A percentile compares a stretch with the other conserved stretches of the same genome.
Evolutionary conservation across 2,113 vertebrate genomes (phyloP).

Genomic region (Nanorana parkeri): DNA sequence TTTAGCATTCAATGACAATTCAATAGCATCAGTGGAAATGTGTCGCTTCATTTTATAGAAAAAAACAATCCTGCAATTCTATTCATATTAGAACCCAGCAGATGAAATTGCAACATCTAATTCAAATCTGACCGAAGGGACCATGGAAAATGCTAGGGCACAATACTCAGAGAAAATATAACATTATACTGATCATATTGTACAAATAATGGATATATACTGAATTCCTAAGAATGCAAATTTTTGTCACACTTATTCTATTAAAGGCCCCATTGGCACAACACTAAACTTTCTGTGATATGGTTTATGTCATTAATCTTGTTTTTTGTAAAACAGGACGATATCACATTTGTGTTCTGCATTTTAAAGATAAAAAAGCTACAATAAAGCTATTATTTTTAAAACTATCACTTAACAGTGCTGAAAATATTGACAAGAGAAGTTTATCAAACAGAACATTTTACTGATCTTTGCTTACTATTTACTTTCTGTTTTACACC

Average conservation of each 20-base stretch:
- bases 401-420: no score
- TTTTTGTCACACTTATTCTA: background rate
- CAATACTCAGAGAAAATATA: background rate
- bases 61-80: background rate
- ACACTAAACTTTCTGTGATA: background rate
- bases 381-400: no score
- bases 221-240: constrained; percentile 11
- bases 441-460: no score
- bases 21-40: background rate
- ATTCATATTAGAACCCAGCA: background rate
- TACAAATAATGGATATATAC: background rate
- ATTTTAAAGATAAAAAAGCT: no score
- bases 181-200: background rate
- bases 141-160: background rate
- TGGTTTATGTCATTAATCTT: constrained; percentile 1
- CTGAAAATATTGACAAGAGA: no score
- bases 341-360: no score
- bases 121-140: background rate
- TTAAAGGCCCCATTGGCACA: no score
- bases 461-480: no score
- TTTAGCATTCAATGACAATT: constrained; percentile 29
- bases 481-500: no score
- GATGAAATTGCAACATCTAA: background rate
- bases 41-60: background rate
- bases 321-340: no score